Conservation (phyloP, 2,888 invertebrate species). For the Epicampocera succincta region DNA sequence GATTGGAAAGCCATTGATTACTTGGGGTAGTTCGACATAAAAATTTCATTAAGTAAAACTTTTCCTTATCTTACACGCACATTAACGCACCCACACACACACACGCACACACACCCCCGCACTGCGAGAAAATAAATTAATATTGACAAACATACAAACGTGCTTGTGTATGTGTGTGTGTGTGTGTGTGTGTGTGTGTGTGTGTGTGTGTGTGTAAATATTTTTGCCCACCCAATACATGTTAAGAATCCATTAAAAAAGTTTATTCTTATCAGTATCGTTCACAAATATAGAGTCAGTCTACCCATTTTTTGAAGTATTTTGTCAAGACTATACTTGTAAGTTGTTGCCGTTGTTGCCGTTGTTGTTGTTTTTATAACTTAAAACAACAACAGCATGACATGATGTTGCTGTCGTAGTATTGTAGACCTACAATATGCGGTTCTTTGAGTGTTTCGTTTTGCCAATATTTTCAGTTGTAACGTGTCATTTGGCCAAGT, state of each 20-base stretch:
- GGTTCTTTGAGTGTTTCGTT: conserved; percentile 52
- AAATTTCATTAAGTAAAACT: conserved; percentile 23
- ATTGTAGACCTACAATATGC: conserved; percentile 50
- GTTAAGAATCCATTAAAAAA: conserved; percentile 24
- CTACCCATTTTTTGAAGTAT: conserved; percentile 30
- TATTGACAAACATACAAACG: not conserved
- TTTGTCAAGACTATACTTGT: not conserved
- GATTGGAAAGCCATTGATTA: conserved; percentile 39
- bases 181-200: too few relatives aligned
- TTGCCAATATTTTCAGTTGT: conserved; percentile 68
- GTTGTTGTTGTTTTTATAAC: not conserved
- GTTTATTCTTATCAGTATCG: conserved; percentile 52
- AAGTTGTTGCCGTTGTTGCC: conserved; percentile 18
- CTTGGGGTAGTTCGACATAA: conserved; percentile 21
- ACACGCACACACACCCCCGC: not conserved
- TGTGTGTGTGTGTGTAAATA: too few relatives aligned
- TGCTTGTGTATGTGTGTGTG: too few relatives aligned
- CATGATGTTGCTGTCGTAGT: conserved; percentile 13
- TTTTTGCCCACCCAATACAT: conserved; percentile 21
- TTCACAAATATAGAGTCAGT: conserved; percentile 23
- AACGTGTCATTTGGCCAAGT: conserved; percentile 68
- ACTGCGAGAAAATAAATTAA: conserved; percentile 8
- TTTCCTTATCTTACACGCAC: conserved; percentile 24
- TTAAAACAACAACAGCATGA: conserved; percentile 10
- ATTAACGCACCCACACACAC: conserved; percentile 22